Evolutionary conservation across 2,797 vertebrate genomes (phyloP).

Genomic region (Acridotheres tristis): DNA sequence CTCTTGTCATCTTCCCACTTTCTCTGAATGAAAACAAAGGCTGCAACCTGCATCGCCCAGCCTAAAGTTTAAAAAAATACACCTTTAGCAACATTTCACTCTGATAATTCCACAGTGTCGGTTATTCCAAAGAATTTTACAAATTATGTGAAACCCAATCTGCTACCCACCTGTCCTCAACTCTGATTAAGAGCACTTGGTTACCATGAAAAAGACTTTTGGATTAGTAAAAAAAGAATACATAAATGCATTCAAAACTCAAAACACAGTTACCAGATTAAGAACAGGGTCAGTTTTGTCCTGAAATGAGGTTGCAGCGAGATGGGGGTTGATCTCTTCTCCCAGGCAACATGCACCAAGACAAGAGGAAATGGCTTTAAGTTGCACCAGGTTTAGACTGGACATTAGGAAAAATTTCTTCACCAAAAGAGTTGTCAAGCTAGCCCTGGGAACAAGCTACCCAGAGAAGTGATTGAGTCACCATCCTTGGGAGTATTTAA

Average conservation of each 20-base stretch:
- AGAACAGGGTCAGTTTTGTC: not conserved
- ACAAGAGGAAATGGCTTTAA: not conserved
- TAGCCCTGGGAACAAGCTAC: not conserved
- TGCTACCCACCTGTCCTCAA: not conserved
- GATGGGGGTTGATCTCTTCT: not conserved
- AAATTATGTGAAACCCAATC: not conserved
- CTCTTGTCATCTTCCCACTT: slow-evolving; percentile 92
- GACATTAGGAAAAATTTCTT: not conserved
- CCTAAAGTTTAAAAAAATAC: slow-evolving; percentile 75
- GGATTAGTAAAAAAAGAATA: not conserved
- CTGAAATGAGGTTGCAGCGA: accelerated
- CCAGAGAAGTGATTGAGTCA: not conserved
- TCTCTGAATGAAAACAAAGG: slow-evolving; percentile 93
- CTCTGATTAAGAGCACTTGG: not conserved
- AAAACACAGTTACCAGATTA: not conserved
- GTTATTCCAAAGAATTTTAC: not conserved
- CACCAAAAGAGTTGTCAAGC: not conserved
- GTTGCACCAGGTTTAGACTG: not conserved
- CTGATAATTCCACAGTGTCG: not conserved
- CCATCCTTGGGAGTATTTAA: not conserved
- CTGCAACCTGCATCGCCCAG: slow-evolving; percentile 98
- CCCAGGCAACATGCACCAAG: not conserved
- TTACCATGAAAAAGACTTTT: not conserved
- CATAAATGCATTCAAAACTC: not conserved
- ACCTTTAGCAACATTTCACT: slow-evolving; percentile 31